Conservation (phyloP, 2,797 vertebrate species). For the Otolemur crassicaudatus region DNA sequence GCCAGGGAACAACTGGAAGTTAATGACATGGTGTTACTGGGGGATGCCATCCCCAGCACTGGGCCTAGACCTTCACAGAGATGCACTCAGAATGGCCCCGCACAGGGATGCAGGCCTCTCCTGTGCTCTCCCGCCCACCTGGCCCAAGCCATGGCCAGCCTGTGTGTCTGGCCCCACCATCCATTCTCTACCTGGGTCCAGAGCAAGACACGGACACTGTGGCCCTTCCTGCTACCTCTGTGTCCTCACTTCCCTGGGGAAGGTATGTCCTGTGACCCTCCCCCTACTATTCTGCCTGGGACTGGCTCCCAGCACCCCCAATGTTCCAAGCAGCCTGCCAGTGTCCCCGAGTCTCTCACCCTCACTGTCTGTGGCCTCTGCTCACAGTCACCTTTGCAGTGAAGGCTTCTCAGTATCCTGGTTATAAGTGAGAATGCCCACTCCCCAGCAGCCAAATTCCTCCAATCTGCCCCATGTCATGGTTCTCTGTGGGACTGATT, state of each 20-base stretch:
- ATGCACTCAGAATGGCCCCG: rapidly evolving
- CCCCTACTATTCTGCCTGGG: neutral
- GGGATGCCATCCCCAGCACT: rapidly evolving
- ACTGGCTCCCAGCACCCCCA: neutral
- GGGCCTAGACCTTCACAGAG: rapidly evolving
- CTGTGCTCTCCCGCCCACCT: rapidly evolving
- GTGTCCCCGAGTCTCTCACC: no score
- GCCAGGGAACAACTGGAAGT: neutral
- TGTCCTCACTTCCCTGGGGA: rapidly evolving
- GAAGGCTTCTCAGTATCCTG: no score
- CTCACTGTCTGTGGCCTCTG: neutral
- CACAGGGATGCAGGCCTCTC: rapidly evolving
- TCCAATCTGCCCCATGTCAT: neutral
- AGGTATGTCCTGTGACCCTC: no score
- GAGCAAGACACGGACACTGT: no score
- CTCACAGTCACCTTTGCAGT: neutral
- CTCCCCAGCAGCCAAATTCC: rapidly evolving
- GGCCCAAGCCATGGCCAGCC: rapidly evolving
- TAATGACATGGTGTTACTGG: rapidly evolving
- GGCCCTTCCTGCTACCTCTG: no score
- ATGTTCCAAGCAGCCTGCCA: neutral
- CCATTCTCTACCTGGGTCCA: rapidly evolving
- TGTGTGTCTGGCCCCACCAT: rapidly evolving
- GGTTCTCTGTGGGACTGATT: neutral
- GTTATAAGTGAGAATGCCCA: neutral